Base-by-base conservation (phyloP, 2,888 invertebrate species). In the Chironomus tentans region DNA sequence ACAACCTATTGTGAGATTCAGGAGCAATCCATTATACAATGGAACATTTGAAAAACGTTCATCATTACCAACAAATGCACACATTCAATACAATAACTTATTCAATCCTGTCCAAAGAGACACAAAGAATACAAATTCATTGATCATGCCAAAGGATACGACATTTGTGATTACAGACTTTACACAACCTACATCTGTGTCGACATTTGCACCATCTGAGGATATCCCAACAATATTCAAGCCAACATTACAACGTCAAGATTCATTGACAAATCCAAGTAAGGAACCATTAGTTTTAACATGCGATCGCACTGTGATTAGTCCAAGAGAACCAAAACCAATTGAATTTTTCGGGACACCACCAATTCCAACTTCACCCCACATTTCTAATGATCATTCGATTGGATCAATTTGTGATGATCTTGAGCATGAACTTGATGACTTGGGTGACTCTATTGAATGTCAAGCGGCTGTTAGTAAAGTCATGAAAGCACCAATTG, bases 401-500 rank as follows among this genome's bases (percentile, higher is more conserved):
- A n/a, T 68, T 13, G 50, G 69, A 12, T 76, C 76, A 13, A 71
- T 76, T 24, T 69, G 61, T 78, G 79, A 79, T 78, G 79, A 77
- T 81, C 80, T 50, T 28, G 68, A 77, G 15, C 22, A 50, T 69
- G 76, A 76, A 15, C n/a, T 76, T 2, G 69, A 50, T 28, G 68
- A 38, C 13, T 13, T 76, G 13, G 38, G 76, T 15, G 72, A 61
- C 7, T 56, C 61, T 15, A 28, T 68, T 28, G 88, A 89, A 81
- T 89, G 90, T 80, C 86, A 86, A 77, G 89, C 89, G 68, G 88
- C 91, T 77, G 88, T 90, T 77, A 86, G 86, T 70, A 89, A 88
- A 80, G 91, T 92, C n/a, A 92, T 92, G 92, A 86, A 87, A 71
- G 91, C 90, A 0, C 91, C 92, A 0, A 88, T 90, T 77, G 87